Conservation (phyloP, 2,797 vertebrate genomes). For the Protosalanx chinensis region DNA sequence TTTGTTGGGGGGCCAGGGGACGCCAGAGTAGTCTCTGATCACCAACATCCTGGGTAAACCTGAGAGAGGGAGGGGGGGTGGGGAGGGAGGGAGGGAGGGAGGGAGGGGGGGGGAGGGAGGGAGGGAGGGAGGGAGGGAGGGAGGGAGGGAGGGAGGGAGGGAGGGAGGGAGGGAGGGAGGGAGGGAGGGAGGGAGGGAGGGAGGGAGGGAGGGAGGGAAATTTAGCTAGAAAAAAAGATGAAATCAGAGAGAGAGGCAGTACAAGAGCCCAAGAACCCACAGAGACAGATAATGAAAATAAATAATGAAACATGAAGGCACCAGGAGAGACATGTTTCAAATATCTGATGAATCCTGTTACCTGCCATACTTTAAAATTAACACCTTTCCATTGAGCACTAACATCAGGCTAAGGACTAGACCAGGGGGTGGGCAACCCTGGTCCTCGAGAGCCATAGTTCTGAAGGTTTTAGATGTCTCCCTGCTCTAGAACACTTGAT, state of each 20-base stretch:
- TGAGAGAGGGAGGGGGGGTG: constrained; percentile 36
- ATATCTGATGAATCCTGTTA: not conserved
- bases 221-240: not conserved
- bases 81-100: too few species aligned
- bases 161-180: not conserved
- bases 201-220: not conserved
- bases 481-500: too few species aligned
- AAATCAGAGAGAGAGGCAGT: not conserved
- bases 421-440: too few species aligned
- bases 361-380: not conserved
- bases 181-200: not conserved
- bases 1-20: constrained; percentile 77
- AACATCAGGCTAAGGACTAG: constrained; percentile 45
- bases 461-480: too few species aligned
- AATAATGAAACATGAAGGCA: not conserved
- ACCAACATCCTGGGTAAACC: constrained; percentile 91
- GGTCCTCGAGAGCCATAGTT: too few species aligned
- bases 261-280: not conserved
- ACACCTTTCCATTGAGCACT: constrained; percentile 22
- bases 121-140: too few species aligned
- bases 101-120: too few species aligned
- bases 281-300: not conserved
- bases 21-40: constrained; percentile 81
- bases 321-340: not conserved
- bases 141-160: too few species aligned